Percentiles rank a stretch among this genome's conserved stretches.
phyloP scores from a whole-genome alignment of 2,797 vertebrate species.

The Amniataba percoides region DNA sequence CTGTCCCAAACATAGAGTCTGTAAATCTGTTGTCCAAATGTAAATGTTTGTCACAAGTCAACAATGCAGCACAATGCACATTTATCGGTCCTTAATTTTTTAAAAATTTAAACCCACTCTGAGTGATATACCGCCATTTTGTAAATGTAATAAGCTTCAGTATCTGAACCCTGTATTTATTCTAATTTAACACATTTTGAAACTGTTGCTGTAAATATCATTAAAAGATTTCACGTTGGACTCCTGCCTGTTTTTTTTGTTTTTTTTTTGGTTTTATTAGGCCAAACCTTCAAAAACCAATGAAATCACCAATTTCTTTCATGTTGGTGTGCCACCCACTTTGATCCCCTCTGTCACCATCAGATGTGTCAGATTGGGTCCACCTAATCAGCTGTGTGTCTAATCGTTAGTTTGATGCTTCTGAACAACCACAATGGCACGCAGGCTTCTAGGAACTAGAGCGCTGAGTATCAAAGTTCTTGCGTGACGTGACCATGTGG shows the following conservation, averaged over 20 bases:
- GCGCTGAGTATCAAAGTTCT: slow-evolving; percentile 40
- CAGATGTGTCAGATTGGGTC: slow-evolving; percentile 25
- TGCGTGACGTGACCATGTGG: slow-evolving; percentile 33
- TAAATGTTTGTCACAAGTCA: slow-evolving; percentile 28
- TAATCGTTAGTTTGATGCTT: slow-evolving; percentile 17
- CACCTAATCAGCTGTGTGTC: slow-evolving; percentile 4
- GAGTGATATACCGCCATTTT: slow-evolving; percentile 41
- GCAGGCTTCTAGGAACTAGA: slow-evolving; percentile 59
- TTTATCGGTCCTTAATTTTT: slow-evolving; percentile 14
- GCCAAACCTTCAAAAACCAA: not conserved
- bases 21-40: slow-evolving; percentile 18
- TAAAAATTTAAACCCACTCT: slow-evolving; percentile 26
- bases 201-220: slow-evolving; percentile 53
- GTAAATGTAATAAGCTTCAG: slow-evolving; percentile 33
- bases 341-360: slow-evolving; percentile 2
- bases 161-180: slow-evolving; percentile 72
- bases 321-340: slow-evolving; percentile 2
- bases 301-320: slow-evolving; percentile 4
- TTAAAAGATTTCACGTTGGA: slow-evolving; percentile 52
- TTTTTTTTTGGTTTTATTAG: slow-evolving; percentile 17
- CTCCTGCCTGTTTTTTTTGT: slow-evolving; percentile 1
- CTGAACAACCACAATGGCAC: slow-evolving; percentile 9
- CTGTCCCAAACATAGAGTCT: slow-evolving; percentile 19
- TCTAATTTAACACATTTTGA: slow-evolving; percentile 63
- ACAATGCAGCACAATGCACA: slow-evolving; percentile 25